Evolutionary conservation across 2,888 invertebrate genomes (phyloP).

Genomic region (Spatulosminthurus flaviceps): DNA sequence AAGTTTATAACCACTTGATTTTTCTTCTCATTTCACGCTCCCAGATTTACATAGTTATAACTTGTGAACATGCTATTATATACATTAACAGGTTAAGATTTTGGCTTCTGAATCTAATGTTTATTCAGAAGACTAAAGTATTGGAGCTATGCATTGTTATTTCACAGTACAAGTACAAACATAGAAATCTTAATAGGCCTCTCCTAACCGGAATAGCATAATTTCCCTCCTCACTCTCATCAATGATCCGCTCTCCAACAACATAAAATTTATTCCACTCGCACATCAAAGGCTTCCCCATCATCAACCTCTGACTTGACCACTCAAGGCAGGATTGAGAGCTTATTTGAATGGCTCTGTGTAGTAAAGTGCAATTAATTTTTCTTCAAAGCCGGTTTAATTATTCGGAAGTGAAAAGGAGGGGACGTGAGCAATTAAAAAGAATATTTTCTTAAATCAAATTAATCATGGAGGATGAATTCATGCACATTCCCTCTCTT

Average conservation of each 20-base stretch:
- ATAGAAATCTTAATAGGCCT: too few relatives aligned
- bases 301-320: not conserved
- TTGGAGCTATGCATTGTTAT: too few relatives aligned
- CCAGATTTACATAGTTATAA: not conserved
- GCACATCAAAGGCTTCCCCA: too few relatives aligned
- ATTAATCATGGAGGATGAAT: slow-evolving; percentile 2
- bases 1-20: not conserved
- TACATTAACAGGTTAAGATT: not conserved
- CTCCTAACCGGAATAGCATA: too few relatives aligned
- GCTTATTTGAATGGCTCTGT: not conserved
- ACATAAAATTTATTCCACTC: too few relatives aligned
- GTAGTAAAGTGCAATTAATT: not conserved
- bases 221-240: too few relatives aligned
- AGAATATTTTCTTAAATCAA: slow-evolving; percentile 7
- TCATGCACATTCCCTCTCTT: not conserved
- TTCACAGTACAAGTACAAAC: too few relatives aligned
- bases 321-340: not conserved
- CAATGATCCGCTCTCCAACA: too few relatives aligned
- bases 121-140: too few relatives aligned
- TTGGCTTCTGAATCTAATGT: too few relatives aligned
- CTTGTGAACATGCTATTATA: too few relatives aligned
- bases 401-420: slow-evolving; percentile 25
- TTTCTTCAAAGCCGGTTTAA: slow-evolving; percentile 14
- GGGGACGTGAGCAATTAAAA: slow-evolving; percentile 12
- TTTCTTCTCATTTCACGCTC: not conserved